A percentile compares a stretch with the other conserved stretches of the same genome.
These are phyloP conservation scores for Pelobates fuscus DNA, from an alignment of 2,113 vertebrate species.

Conservation along the genomic window DNA sequence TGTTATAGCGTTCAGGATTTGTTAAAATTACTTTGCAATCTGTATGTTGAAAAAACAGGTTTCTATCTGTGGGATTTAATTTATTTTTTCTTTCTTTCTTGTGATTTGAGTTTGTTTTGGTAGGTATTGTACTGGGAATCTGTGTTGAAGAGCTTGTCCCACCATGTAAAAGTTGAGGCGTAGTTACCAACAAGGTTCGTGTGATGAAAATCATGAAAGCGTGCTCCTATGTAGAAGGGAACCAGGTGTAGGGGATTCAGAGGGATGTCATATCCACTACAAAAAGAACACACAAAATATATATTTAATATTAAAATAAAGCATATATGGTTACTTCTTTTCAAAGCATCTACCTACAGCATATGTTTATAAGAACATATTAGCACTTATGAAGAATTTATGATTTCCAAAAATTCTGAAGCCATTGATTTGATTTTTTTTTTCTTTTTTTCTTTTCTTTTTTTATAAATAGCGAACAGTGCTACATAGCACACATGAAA, in stretches of 20 bases:
- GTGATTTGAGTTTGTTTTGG: conserved; percentile 66
- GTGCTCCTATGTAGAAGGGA: conserved; percentile 89
- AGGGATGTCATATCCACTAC: conserved; percentile 90
- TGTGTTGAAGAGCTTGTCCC: conserved; percentile 89
- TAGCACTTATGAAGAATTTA: no score
- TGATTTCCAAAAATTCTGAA: no score
- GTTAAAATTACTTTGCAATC: conserved; percentile 11
- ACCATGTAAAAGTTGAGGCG: conserved; percentile 95
- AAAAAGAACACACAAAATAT: conserved; percentile 1
- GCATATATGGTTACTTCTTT: no score
- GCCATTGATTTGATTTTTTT: no score
- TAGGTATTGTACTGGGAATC: conserved; percentile 83
- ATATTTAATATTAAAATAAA: no score
- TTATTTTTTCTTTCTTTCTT: conserved; percentile 74
- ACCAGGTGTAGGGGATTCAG: conserved; percentile 90
- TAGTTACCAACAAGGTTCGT: conserved; percentile 98
- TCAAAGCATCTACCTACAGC: no score
- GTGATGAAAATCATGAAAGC: conserved; percentile 97
- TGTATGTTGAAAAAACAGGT: background rate
- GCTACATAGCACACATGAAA: no score
- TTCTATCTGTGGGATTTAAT: background rate
- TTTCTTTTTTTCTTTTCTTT: no score
- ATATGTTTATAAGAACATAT: no score
- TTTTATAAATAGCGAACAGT: no score
- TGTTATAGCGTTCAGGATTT: conserved; percentile 20